phyloP scores from a whole-genome alignment of 2,888 invertebrate species.

The Morpho deidamia region DNA sequence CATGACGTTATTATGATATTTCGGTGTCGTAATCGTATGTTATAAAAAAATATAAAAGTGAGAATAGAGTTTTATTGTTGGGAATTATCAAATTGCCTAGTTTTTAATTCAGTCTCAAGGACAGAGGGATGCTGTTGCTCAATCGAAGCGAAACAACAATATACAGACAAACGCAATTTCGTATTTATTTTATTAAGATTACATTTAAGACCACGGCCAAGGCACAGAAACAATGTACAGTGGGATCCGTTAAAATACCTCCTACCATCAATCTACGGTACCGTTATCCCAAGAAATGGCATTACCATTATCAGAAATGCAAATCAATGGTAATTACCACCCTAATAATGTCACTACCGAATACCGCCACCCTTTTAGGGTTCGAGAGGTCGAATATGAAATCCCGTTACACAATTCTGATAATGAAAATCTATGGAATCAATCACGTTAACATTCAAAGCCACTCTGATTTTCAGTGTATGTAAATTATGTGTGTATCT shows the following conservation, averaged over 20 bases:
- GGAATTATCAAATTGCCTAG: neutral
- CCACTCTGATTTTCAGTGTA: too few relatives aligned
- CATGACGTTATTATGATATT: too few relatives aligned
- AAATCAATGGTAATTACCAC: conserved; percentile 13
- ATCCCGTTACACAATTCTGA: too few relatives aligned
- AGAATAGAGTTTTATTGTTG: neutral
- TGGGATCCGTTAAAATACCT: neutral
- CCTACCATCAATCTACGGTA: neutral
- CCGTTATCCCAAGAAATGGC: conserved; percentile 10
- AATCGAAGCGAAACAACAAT: too few relatives aligned
- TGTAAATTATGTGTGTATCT: too few relatives aligned
- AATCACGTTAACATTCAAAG: too few relatives aligned
- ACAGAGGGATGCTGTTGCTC: neutral
- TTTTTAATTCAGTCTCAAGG: neutral
- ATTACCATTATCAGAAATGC: conserved; percentile 15
- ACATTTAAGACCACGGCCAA: too few relatives aligned
- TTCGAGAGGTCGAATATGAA: neutral
- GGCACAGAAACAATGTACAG: neutral
- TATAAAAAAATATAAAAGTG: neutral
- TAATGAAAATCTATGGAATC: too few relatives aligned
- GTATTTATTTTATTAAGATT: too few relatives aligned
- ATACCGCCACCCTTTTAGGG: neutral
- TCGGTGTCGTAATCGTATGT: neutral
- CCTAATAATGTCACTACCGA: conserved; percentile 11
- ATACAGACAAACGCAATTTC: too few relatives aligned